These are phyloP conservation scores for Plebejus melissa DNA, from an alignment of 2,888 invertebrate genomes.

Conservation along the genomic window DNA sequence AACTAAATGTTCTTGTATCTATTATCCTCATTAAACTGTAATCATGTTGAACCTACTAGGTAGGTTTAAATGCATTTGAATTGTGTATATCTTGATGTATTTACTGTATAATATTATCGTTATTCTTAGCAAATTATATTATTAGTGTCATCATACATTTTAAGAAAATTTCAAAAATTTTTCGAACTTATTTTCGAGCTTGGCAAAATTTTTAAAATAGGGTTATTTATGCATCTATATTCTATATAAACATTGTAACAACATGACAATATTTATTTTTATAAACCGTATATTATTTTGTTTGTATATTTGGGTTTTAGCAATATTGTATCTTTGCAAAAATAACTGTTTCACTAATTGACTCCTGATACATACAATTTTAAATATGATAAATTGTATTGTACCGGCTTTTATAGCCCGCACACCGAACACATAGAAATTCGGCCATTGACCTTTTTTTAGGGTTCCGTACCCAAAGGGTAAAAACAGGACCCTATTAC, in stretches of 20 bases:
- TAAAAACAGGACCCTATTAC: no score
- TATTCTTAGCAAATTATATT: not conserved
- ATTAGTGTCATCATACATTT: not conserved
- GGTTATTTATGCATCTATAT: not conserved
- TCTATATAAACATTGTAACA: not conserved
- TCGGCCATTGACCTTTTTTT: no score
- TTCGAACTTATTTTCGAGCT: not conserved
- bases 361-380: not conserved
- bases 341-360: not conserved
- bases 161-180: no score
- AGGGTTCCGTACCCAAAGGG: no score
- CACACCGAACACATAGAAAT: no score
- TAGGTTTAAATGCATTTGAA: slow-evolving; percentile 20
- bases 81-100: slow-evolving; percentile 14
- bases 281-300: not conserved
- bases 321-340: not conserved
- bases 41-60: not conserved
- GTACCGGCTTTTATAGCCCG: no score
- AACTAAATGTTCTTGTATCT: not conserved
- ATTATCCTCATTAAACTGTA: not conserved
- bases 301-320: slow-evolving; percentile 7
- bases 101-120: slow-evolving; percentile 5
- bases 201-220: not conserved
- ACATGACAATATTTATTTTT: slow-evolving; percentile 8
- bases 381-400: not conserved